Evolutionary conservation across 1,140 invertebrate genomes (phyloP), one percentile per base, ranked within the genome.

Genomic region (Anoplophora glabripennis): DNA sequence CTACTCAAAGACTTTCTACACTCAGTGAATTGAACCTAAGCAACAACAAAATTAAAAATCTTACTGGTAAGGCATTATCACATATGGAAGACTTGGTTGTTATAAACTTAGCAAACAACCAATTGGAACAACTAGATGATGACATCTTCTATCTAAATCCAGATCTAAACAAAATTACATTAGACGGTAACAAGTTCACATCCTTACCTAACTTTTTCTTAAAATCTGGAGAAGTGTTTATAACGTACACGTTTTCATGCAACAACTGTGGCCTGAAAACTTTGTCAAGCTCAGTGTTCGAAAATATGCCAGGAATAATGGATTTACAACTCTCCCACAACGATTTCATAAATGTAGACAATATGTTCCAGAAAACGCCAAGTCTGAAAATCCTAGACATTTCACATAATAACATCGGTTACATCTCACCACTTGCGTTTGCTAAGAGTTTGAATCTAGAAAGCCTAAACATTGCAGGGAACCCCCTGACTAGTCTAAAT

Each of bases 381-480:
- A 60, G 61, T 17, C 37, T 74, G n/a, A 54, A 54, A 49, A 61
- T 64, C 10, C 52, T 74, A 14, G 63, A 66, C 44, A 52, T 72
- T 17, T 70, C 70, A 12, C 57, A 66, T 18, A 72, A 72, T 47
- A 57, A 66, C 42, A 57, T 72, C 18, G 55, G 55, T 7, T 14
- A 56, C 8, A 49, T 81, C 15, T 79, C 84, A n/a, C 72, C 75
- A 2, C 75, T 83, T 46, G 78, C 86, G 54, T 89, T 90, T 69
- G 72, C 76, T 63, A 69, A 82, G 62, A 86, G 86, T 63, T 79
- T 75, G 35, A 79, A 82, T 38, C 72, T 90, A 47, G 78, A 76
- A 5, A 89, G 83, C 72, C 67, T 90, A 1, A 86, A 81, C 69
- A 76, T 91, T 38, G 84, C 86, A 59, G 83, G 84, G 7, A 91